These are phyloP conservation scores for Buceros bicornis DNA, from an alignment of 2,797 vertebrate genomes.

Conservation along the genomic window DNA sequence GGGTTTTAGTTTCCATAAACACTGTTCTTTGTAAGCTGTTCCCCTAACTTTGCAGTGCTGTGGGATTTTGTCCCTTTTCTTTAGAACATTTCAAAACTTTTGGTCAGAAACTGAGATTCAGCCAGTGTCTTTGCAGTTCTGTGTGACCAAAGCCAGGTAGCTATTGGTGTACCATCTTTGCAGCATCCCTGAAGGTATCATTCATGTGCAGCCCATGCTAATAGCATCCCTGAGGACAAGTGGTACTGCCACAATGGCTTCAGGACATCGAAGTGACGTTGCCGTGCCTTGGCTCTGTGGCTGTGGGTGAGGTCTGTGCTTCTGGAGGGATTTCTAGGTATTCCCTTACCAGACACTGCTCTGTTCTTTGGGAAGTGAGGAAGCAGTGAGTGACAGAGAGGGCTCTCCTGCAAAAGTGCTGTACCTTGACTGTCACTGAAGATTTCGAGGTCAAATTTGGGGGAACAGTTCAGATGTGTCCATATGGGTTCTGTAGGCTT, in stretches of 20 bases:
- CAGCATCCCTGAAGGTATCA: background rate
- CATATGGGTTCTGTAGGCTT: background rate
- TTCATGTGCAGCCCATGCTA: background rate
- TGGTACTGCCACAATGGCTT: background rate
- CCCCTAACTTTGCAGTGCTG: background rate
- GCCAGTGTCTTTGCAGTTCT: fast-evolving
- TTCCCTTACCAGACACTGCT: background rate
- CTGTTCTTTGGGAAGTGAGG: background rate
- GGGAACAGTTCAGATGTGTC: background rate
- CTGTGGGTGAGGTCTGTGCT: background rate
- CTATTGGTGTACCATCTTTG: background rate
- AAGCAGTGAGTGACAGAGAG: background rate
- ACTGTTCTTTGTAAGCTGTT: background rate
- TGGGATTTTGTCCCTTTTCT: background rate
- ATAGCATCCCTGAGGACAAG: background rate
- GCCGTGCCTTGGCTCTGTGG: fast-evolving
- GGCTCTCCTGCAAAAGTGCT: background rate
- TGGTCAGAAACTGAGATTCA: background rate
- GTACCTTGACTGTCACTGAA: background rate
- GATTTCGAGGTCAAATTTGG: background rate
- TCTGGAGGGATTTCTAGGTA: background rate
- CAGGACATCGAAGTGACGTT: fast-evolving
- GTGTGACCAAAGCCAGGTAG: background rate
- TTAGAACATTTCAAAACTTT: background rate
- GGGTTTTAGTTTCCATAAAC: background rate